Conservation (phyloP, 2,113 vertebrate species). For the Chlorodrepanis virens region DNA sequence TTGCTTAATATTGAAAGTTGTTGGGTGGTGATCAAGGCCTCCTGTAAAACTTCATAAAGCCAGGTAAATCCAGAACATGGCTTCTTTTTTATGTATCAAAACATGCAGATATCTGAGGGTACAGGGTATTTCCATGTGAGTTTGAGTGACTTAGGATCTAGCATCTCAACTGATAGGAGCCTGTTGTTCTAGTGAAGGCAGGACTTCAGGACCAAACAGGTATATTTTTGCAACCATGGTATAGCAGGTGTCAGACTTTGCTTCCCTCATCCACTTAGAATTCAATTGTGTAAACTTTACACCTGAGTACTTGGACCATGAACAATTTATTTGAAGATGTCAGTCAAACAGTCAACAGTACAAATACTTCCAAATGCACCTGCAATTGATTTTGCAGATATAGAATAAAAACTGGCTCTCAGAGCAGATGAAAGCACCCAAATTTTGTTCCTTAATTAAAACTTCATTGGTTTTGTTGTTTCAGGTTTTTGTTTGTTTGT, state of each 20-base stretch:
- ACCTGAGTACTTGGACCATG: conserved; percentile 26
- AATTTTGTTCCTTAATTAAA: neutral
- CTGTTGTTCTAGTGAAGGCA: neutral
- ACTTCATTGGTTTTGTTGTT: neutral
- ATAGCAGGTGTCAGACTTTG: neutral
- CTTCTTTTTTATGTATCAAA: neutral
- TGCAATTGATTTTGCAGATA: neutral
- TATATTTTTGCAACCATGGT: neutral
- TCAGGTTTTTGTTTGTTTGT: neutral
- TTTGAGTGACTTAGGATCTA: neutral
- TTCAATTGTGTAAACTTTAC: conserved; percentile 27
- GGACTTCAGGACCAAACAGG: neutral
- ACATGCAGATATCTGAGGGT: neutral
- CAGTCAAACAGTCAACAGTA: conserved; percentile 18
- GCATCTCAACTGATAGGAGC: neutral
- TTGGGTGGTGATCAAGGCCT: neutral
- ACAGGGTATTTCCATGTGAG: neutral
- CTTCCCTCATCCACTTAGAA: neutral
- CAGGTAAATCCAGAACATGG: neutral
- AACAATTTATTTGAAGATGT: conserved; percentile 47
- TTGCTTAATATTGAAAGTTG: neutral
- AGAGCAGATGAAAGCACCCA: neutral
- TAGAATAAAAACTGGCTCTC: neutral
- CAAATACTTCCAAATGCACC: conserved; percentile 14
- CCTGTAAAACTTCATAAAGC: neutral